Evolutionary conservation across 2,888 invertebrate genomes (phyloP).

Genomic region (Homarus gammarus): DNA sequence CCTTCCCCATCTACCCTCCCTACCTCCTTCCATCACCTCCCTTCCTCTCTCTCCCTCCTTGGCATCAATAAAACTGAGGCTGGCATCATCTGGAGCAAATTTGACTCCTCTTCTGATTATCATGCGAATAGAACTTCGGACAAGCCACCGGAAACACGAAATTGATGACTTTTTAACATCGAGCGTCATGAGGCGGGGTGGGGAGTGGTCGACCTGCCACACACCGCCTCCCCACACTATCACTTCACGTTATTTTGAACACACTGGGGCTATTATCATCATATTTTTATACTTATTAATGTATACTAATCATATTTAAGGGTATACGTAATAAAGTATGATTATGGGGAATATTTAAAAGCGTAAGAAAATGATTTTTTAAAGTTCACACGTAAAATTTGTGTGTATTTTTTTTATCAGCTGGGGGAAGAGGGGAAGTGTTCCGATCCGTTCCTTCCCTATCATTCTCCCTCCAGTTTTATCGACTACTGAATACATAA

Average conservation of each 20-base stretch:
- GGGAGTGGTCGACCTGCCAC: neutral
- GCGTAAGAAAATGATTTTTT: too few relatives aligned
- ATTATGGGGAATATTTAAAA: too few relatives aligned
- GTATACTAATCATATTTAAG: too few relatives aligned
- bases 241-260: too few relatives aligned
- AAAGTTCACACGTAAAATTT: too few relatives aligned
- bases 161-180: constrained; percentile 52
- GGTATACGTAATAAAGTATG: too few relatives aligned
- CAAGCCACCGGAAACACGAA: constrained; percentile 43
- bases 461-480: constrained; percentile 40
- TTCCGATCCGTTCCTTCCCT: neutral
- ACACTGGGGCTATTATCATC: too few relatives aligned
- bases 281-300: too few relatives aligned
- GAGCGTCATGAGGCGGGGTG: neutral
- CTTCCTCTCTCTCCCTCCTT: neutral
- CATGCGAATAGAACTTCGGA: constrained; percentile 53
- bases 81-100: constrained; percentile 63
- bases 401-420: too few relatives aligned
- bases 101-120: constrained; percentile 56
- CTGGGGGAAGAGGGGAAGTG: neutral
- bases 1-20: neutral
- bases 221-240: neutral
- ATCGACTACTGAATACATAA: constrained; percentile 65
- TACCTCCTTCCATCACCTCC: too few relatives aligned
- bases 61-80: constrained; percentile 59